Conservation (phyloP, 23 tunicate species). For the Styela clava region DNA sequence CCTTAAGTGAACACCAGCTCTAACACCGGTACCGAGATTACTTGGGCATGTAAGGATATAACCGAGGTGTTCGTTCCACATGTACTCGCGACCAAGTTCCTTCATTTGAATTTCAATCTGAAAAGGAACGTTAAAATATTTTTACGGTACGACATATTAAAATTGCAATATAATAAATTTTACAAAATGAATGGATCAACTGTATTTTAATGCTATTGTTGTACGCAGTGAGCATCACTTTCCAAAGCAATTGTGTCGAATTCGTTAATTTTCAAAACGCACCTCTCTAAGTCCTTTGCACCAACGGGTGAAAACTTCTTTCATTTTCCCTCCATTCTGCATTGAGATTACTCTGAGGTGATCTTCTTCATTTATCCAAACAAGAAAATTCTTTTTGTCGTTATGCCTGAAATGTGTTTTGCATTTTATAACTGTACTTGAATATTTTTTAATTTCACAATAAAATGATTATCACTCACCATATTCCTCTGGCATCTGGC, state of each 20-base stretch:
- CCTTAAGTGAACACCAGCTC: slow-evolving; percentile 95
- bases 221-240: no score
- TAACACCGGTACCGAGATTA: slow-evolving; percentile 94
- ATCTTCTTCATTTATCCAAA: slow-evolving; percentile 63
- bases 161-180: not conserved
- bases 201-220: no score
- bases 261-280: not conserved
- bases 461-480: slow-evolving; percentile 7
- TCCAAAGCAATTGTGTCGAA: no score
- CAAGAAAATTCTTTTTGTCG: slow-evolving; percentile 68
- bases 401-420: slow-evolving; percentile 30
- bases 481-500: slow-evolving; percentile 83
- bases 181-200: no score
- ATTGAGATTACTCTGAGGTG: slow-evolving; percentile 58
- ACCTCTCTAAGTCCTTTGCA: slow-evolving; percentile 36
- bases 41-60: slow-evolving; percentile 98
- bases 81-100: slow-evolving; percentile 74
- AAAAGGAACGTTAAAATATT: no score
- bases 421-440: not conserved
- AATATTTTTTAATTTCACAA: not conserved
- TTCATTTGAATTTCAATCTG: slow-evolving; percentile 83
- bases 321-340: slow-evolving; percentile 55
- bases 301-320: slow-evolving; percentile 48
- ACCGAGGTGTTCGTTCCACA: slow-evolving; percentile 96
- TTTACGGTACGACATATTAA: not conserved